These are phyloP conservation scores for Ellobium chinense DNA, from an alignment of 2,888 invertebrate species.

Conservation along the genomic window DNA sequence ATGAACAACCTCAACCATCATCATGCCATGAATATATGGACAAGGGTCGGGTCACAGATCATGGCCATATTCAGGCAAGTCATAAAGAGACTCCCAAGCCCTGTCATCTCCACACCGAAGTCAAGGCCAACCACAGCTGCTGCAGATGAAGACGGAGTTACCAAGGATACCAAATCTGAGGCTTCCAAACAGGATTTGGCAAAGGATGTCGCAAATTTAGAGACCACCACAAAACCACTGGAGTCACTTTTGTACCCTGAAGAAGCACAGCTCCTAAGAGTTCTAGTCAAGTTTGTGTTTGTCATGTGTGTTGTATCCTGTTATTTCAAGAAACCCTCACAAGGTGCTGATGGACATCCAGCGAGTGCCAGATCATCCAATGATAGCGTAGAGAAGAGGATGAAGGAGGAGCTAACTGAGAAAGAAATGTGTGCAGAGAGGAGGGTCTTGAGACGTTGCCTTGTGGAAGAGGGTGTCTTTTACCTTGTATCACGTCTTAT, in stretches of 20 bases:
- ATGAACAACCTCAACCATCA: constrained; percentile 2
- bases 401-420: constrained; percentile 52
- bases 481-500: constrained; percentile 28
- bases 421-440: constrained; percentile 61
- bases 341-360: not conserved
- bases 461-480: constrained; percentile 54
- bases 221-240: not conserved
- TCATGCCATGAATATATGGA: constrained; percentile 27
- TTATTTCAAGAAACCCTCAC: not conserved
- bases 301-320: constrained; percentile 7
- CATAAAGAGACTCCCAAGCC: not conserved
- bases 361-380: not conserved
- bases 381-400: not conserved
- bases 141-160: not conserved
- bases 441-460: constrained; percentile 58
- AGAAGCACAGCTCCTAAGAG: not conserved
- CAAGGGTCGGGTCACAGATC: not conserved
- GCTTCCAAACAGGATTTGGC: not conserved
- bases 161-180: too few species aligned
- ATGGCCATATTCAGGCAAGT: constrained; percentile 20
- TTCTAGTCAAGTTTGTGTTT: constrained; percentile 20
- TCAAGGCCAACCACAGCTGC: too few species aligned
- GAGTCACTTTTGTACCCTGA: not conserved
- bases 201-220: not conserved
- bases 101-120: not conserved